Evolutionary conservation across 1,140 invertebrate genomes (phyloP).

Genomic region (Danaus melanippus): DNA sequence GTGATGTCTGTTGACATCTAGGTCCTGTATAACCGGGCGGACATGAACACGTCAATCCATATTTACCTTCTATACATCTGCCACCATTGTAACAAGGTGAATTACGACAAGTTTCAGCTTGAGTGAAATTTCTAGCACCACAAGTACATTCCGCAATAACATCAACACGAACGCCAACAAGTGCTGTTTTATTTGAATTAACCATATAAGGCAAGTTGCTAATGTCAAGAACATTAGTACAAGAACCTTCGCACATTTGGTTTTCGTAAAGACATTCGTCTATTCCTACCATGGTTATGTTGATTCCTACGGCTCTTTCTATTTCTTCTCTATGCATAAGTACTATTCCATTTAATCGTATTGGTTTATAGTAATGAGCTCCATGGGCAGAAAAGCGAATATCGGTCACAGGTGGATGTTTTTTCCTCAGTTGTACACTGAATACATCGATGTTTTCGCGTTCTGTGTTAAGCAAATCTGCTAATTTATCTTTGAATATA

Average conservation of each 20-base stretch:
- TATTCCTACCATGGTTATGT: slow-evolving; percentile 97
- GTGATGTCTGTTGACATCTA: slow-evolving; percentile 94
- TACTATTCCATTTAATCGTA: slow-evolving; percentile 93
- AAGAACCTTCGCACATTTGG: slow-evolving; percentile 95
- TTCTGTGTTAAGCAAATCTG: slow-evolving; percentile 86
- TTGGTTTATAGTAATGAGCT: slow-evolving; percentile 95
- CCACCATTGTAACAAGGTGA: slow-evolving; percentile 96
- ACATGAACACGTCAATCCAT: slow-evolving; percentile 91
- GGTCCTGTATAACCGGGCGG: slow-evolving; percentile 93
- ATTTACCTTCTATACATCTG: slow-evolving; percentile 90
- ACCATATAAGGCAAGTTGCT: slow-evolving; percentile 94
- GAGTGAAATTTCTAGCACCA: slow-evolving; percentile 91
- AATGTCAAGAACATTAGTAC: slow-evolving; percentile 92
- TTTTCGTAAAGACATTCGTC: slow-evolving; percentile 97
- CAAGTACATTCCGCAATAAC: slow-evolving; percentile 93
- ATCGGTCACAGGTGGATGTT: slow-evolving; percentile 92
- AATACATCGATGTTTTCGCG: slow-evolving; percentile 95
- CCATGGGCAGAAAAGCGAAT: slow-evolving; percentile 95
- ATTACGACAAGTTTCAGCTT: slow-evolving; percentile 89
- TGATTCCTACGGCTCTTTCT: slow-evolving; percentile 92
- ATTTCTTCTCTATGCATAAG: slow-evolving; percentile 96
- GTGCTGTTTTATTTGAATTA: slow-evolving; percentile 95
- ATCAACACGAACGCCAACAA: slow-evolving; percentile 93
- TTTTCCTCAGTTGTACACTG: slow-evolving; percentile 89
- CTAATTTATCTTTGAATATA: slow-evolving; percentile 88